Evolutionary conservation across 2,113 vertebrate genomes (phyloP).

Genomic region (Orcinus orca): DNA sequence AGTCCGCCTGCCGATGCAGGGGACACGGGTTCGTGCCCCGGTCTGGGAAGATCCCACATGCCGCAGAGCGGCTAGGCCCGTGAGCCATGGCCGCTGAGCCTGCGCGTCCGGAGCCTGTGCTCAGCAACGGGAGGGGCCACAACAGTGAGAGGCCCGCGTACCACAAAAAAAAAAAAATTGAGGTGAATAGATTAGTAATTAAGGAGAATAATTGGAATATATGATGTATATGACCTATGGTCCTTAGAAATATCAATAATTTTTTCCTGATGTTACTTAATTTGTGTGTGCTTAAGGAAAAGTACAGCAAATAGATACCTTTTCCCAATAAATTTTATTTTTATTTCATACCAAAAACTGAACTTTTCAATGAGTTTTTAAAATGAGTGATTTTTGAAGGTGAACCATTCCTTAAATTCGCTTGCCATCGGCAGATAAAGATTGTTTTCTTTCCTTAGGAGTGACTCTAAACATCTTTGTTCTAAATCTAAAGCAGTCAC

Average conservation of each 20-base stretch:
- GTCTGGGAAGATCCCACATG: no score
- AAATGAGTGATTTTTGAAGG: conserved; percentile 60
- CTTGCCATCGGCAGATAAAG: background rate
- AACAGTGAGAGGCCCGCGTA: no score
- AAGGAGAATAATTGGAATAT: conserved; percentile 53
- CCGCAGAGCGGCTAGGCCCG: no score
- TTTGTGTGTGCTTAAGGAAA: conserved; percentile 32
- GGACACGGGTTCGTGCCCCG: no score
- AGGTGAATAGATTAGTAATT: conserved; percentile 37
- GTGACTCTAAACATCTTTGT: conserved; percentile 54
- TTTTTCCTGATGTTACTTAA: background rate
- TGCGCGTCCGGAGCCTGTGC: no score
- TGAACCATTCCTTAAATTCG: conserved; percentile 45
- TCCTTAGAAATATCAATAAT: conserved; percentile 23
- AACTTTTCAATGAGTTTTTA: conserved; percentile 44
- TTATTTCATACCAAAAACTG: background rate
- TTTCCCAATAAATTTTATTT: conserved; percentile 21
- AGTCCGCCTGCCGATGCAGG: no score
- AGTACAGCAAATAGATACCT: background rate
- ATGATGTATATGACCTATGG: conserved; percentile 21
- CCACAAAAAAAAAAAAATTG: background rate
- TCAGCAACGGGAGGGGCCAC: no score
- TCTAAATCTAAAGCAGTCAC: conserved; percentile 52
- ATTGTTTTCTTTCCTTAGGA: conserved; percentile 33
- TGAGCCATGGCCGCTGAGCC: no score